Conservation (phyloP, 2,888 invertebrate species). For the Lapara coniferarum region DNA sequence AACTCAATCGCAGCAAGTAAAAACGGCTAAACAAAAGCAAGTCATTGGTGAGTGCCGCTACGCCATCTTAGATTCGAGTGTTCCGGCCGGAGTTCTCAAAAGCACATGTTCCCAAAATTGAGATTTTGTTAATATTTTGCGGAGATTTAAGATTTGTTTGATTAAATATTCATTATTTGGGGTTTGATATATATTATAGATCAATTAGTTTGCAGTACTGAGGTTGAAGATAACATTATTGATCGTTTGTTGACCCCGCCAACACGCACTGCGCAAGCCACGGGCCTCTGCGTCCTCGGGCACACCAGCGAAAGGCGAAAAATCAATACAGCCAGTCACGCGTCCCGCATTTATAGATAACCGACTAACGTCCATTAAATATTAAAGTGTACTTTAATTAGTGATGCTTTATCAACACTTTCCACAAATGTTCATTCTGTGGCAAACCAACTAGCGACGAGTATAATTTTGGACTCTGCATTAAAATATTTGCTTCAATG, state of each 20-base stretch:
- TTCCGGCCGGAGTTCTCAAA: constrained; percentile 63
- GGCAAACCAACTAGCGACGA: too few relatives aligned
- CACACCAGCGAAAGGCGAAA: neutral
- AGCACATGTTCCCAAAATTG: constrained; percentile 68
- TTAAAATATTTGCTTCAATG: too few relatives aligned
- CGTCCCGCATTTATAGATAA: neutral
- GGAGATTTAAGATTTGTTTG: constrained; percentile 29
- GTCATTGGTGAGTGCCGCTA: constrained; percentile 90
- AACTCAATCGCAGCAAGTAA: constrained; percentile 84
- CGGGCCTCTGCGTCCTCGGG: constrained; percentile 39
- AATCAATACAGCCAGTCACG: neutral
- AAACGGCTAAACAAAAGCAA: constrained; percentile 92
- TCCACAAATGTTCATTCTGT: too few relatives aligned
- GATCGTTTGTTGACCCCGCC: constrained; percentile 66
- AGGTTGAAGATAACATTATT: constrained; percentile 48
- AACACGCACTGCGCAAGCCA: constrained; percentile 33
- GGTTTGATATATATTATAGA: constrained; percentile 24
- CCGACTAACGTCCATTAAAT: neutral
- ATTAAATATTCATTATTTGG: constrained; percentile 20
- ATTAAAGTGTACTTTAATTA: neutral
- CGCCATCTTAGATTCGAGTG: constrained; percentile 78
- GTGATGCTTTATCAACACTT: neutral
- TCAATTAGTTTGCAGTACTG: constrained; percentile 28
- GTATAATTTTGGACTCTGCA: too few relatives aligned
- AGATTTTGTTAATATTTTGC: constrained; percentile 37